Evolutionary conservation across 2,113 vertebrate genomes (phyloP).

Genomic region (Delphinapterus leucas): DNA sequence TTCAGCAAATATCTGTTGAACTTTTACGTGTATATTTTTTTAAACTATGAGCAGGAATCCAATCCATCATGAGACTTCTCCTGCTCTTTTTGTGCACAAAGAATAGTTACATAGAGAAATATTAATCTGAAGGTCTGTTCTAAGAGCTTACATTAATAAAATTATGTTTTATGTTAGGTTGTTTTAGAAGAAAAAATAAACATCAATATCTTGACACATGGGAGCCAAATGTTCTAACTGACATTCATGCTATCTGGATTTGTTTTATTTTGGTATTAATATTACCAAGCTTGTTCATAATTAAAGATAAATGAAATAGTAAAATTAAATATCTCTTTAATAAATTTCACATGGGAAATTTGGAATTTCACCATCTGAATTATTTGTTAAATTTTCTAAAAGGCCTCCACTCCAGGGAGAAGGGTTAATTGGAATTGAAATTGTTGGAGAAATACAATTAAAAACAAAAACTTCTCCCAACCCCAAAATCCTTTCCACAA

Average conservation of each 20-base stretch:
- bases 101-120: background rate
- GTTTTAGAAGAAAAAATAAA: background rate
- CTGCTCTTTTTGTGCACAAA: background rate
- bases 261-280: conserved; percentile 10
- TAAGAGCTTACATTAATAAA: background rate
- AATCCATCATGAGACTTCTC: background rate
- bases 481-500: background rate
- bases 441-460: background rate
- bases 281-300: background rate
- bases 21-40: background rate
- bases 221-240: background rate
- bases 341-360: conserved; percentile 15
- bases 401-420: background rate
- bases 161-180: background rate
- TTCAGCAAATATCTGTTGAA: background rate
- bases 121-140: background rate
- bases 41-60: background rate
- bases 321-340: background rate
- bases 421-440: background rate
- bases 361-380: conserved; percentile 27
- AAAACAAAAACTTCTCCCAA: conserved; percentile 9
- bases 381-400: background rate
- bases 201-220: background rate
- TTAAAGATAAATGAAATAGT: background rate
- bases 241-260: background rate